These are phyloP conservation scores for Aspidiotus rigidus DNA, from an alignment of 2,888 invertebrate species.

Conservation along the genomic window DNA sequence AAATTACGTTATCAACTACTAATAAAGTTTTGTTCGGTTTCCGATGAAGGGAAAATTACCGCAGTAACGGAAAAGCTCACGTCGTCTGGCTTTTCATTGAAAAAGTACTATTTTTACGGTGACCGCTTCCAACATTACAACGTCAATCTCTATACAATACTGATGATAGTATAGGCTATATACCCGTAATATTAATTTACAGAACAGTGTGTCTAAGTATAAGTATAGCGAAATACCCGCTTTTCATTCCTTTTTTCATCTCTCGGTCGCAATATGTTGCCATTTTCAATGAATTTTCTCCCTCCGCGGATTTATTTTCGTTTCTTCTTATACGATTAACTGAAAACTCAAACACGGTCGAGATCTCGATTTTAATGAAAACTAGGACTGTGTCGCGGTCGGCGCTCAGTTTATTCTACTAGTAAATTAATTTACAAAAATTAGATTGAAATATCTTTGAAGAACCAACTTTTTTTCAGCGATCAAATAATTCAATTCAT, in stretches of 20 bases:
- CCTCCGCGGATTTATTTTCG: no score
- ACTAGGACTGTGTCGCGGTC: no score
- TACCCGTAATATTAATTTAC: neutral
- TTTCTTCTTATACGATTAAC: no score
- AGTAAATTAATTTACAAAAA: no score
- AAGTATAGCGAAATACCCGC: neutral
- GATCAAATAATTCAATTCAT: no score
- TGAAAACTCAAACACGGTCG: no score
- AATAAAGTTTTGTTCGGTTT: slow-evolving; percentile 4
- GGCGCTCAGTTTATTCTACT: no score
- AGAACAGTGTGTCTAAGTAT: neutral
- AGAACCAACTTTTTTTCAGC: no score
- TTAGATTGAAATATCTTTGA: no score
- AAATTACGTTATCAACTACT: slow-evolving; percentile 1
- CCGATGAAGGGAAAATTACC: slow-evolving; percentile 4
- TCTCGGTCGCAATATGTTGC: neutral
- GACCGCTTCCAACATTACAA: neutral
- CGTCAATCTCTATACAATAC: neutral
- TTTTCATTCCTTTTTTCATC: neutral
- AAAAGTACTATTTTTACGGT: neutral
- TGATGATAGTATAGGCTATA: no score
- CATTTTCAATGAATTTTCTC: neutral
- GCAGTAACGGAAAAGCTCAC: slow-evolving; percentile 2
- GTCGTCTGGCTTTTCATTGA: neutral
- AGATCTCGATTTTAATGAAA: no score